A percentile compares a stretch with the other conserved stretches of the same genome.
phyloP scores from a whole-genome alignment of 2,797 vertebrate species.

The Pantherophis alleghaniensis region DNA sequence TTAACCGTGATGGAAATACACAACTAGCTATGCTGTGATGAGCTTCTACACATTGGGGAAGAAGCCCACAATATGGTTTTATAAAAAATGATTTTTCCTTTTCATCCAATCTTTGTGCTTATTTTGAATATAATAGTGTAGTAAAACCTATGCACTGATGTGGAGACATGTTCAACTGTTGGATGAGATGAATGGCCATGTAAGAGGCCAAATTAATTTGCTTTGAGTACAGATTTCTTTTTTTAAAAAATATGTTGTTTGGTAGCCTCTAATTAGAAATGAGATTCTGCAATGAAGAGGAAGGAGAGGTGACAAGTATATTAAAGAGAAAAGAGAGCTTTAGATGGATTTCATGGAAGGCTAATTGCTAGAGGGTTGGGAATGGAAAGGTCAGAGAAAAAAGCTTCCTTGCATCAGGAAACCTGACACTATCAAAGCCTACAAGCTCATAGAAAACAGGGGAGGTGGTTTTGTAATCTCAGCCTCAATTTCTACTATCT shows the following conservation, averaged over 20 bases:
- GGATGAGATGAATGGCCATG: slow-evolving; percentile 42
- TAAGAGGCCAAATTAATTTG: slow-evolving; percentile 30
- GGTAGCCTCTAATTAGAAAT: slow-evolving; percentile 16
- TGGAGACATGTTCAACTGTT: slow-evolving; percentile 39
- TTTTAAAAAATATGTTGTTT: not conserved
- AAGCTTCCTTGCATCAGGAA: slow-evolving; percentile 25
- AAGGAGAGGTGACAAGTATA: slow-evolving; percentile 8
- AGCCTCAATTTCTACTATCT: not conserved
- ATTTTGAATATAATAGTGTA: slow-evolving; percentile 6
- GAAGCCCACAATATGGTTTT: not conserved
- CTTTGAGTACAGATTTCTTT: not conserved
- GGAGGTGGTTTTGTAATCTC: slow-evolving; percentile 39
- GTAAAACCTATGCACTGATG: slow-evolving; percentile 1
- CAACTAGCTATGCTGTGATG: not conserved
- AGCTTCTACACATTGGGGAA: not conserved
- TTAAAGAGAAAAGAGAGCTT: not conserved
- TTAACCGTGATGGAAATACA: not conserved
- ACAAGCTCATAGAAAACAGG: slow-evolving; percentile 37
- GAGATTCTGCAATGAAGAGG: slow-evolving; percentile 38
- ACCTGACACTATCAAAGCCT: slow-evolving; percentile 39
- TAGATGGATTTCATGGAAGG: not conserved
- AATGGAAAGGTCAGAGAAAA: not conserved
- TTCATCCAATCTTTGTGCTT: not conserved
- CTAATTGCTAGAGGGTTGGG: not conserved
- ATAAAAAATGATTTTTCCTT: not conserved